Conservation (phyloP, 2,113 vertebrate genomes). For the Sporophila hypoxantha region DNA sequence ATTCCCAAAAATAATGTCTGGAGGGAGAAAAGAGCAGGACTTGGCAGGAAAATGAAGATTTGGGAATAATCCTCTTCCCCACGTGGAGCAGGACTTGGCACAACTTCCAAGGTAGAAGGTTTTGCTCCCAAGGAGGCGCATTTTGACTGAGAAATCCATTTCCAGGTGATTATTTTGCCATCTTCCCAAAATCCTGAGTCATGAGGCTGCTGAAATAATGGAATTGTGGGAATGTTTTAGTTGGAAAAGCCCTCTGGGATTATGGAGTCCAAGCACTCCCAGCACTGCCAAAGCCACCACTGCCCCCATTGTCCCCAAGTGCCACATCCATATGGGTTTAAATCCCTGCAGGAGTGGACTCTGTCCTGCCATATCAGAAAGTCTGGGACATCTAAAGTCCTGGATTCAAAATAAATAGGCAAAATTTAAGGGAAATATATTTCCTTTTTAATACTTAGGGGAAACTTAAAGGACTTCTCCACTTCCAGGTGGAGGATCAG, state of each 20-base stretch:
- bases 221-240: background rate
- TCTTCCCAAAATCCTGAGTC: background rate
- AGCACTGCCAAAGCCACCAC: background rate
- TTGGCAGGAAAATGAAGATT: background rate
- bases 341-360: background rate
- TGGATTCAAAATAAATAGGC: background rate
- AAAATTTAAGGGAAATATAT: background rate
- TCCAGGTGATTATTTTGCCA: background rate
- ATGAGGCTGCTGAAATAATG: rapidly evolving
- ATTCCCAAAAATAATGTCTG: background rate
- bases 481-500: background rate
- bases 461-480: background rate
- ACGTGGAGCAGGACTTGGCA: rapidly evolving
- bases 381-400: background rate
- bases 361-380: background rate
- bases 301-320: background rate
- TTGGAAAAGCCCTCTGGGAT: background rate
- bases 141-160: background rate
- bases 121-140: background rate
- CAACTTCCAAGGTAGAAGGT: background rate
- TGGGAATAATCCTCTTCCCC: background rate
- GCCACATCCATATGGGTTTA: background rate
- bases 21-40: background rate
- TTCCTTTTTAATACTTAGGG: background rate
- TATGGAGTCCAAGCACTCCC: background rate